Base-by-base conservation (phyloP, 2,888 invertebrate genomes). In the Eupithecia centaureata region DNA sequence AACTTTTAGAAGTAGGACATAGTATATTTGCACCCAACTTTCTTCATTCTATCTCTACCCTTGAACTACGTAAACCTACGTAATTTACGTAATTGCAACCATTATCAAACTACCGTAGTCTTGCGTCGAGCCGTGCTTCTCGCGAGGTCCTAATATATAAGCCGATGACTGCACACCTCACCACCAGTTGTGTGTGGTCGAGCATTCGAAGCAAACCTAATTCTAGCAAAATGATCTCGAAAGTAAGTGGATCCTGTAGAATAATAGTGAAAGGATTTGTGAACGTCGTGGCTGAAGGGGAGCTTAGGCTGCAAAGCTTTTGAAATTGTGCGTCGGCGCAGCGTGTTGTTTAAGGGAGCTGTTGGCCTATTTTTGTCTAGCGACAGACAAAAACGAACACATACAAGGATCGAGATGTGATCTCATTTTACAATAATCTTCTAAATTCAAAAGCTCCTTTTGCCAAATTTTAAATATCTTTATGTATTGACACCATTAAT, bases 141-240 rank as follows among this genome's bases (percentile, higher is more conserved):
- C 86, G 81, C 82, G 85, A 85, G 70, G 65, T 73, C 69, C 86
- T 85, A 86, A 92, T 93, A 93, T 93, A 93, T 89, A 93, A 92
- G 92, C 87, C 85, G 84, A 74, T 80, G 84, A 78, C 77, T 81
- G 76, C 82, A 77, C 79, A 83, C 79, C 78, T 86, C 85, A 80
- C 79, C 86, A 93, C 88, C 92, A 93, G 93, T 93, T 86, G 92
- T 90, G 92, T 92, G 91, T 90, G 87, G 88, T 90, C 88, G 89
- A 85, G 90, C 90, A 85, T 82, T 88, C 91, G 87, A 87, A 87
- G 88, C 87, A 87, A 91, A 92, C 88, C 91, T 88, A 85, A 89
- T 86, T 81, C 88, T 86, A 91, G 86, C 88, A 91, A 86, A 90
- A 93, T 93, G 93, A 90, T 92, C 82, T 88, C 92, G 77, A 93